Base-by-base conservation (phyloP, 2,113 vertebrate species). In the Chaetodon auriga region DNA sequence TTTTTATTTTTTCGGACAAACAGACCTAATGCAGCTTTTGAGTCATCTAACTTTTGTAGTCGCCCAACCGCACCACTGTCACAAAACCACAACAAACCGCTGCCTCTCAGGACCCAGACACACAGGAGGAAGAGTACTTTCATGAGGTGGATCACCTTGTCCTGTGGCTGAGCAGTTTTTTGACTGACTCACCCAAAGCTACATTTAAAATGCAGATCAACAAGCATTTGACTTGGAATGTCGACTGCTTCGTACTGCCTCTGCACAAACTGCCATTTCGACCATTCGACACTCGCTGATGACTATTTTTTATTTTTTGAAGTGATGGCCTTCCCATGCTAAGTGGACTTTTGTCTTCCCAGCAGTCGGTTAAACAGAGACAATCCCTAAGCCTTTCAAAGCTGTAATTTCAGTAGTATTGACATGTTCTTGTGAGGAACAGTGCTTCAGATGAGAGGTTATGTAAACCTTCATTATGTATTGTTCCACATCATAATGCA, bases 11-110 rank as follows among this genome's bases (percentile, higher is more conserved):
- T 46, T 43, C 38, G 25, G 55, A 68, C 86, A 75, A 90, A 87
- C 51, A 70, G 41, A 60, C 4, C 49, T 74, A 70, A 86, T 86
- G 77, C 69, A 62, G 58, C 23, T 2, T 72, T 81, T 70, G 58
- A 82, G 75, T 90, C 63, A 86, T 76, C 46, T 13, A 45, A 76
- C 55, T 83, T 86, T 68, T 25, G 16, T 61, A 18, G 7, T 58
- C 65, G 71, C 45, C 35, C 23, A 38, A 68, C 46, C 11, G 68
- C 49, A 23, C 54, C 45, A 7, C 43, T 78, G 71, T 75, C 23
- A 74, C 57, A 77, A 82, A 75, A 49, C 41, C 55, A 80, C 46
- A 68, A 62, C 58, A 70, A 69, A 23, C 57, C 2, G 0, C 53
- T 7, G 18, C 8, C 35, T 72, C 53, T 76, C 21, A 21, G 12